Base-by-base conservation (phyloP, 2,113 vertebrate genomes). In the Catagonus wagneri region DNA sequence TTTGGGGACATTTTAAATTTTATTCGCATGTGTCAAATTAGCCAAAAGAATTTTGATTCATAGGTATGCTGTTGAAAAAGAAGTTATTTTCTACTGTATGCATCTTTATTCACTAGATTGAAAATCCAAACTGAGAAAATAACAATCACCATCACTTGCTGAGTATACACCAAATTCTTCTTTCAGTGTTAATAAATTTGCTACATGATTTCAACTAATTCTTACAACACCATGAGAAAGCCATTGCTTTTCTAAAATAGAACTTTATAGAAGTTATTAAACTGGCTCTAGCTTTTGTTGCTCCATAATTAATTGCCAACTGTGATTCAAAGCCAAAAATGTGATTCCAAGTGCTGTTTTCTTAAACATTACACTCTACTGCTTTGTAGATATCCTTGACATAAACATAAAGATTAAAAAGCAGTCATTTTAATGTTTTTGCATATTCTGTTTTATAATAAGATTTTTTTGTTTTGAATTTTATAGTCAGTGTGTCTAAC, bases 401-500 rank as follows among this genome's bases (percentile, higher is more conserved):
- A n/a, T n/a, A 94, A 89, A 83, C 7, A 56, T n/a, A 60, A 74
- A 85, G 39, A 34, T 32, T 34, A 86, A 89, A 94, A 75, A 36
- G 16, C 25, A 81, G 29, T 54, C 13, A 60, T 54, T 86, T 78
- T 71, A 32, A 36, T 32, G 1, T 58, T 39, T 78, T 76, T 83
- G 3, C n/a, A 72, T 69, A 34, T 65, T 86, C 16, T 92, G n/a
- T 54, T 92, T 94, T 60, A 2, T 66, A 69, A 96, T 14, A 81
- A 87, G 1, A 27, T 29, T 25, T 4, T 69, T 90, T 79, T 88
- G 16, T n/a, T 71, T 81, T 83, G 8, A 27, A 44, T 32, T 89
- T 89, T 92, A 52, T 71, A n/a, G 66, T 58, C 66, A 83, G 19
- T 34, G 81, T 66, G 71, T 92, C 19, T 60, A 66, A 44, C 17